Percentiles rank a stretch among this genome's conserved stretches.
These are phyloP conservation scores for Suncus etruscus DNA, from an alignment of 2,113 vertebrate species.

Conservation along the genomic window DNA sequence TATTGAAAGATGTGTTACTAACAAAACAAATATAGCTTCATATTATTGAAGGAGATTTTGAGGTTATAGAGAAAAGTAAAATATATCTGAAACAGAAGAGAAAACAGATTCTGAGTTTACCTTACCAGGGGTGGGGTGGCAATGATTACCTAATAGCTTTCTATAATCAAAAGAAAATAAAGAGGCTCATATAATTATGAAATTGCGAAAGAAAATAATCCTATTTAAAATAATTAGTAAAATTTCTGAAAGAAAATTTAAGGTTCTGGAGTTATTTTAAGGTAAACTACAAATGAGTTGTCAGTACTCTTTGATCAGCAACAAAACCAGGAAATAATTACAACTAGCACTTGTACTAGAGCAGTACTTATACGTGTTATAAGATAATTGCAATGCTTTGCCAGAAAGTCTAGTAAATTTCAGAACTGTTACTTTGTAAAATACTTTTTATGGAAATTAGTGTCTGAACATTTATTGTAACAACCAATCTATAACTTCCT, in stretches of 20 bases:
- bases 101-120: neutral
- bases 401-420: conserved; percentile 86
- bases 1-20: neutral
- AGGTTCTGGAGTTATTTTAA: conserved; percentile 50
- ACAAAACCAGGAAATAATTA: conserved; percentile 83
- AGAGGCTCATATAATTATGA: neutral
- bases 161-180: neutral
- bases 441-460: conserved; percentile 87
- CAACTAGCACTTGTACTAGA: conserved; percentile 83
- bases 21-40: neutral
- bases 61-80: neutral
- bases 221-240: conserved; percentile 19
- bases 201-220: conserved; percentile 18
- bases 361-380: conserved; percentile 80
- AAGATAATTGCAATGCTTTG: conserved; percentile 85
- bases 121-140: too few relatives aligned
- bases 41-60: neutral
- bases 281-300: conserved; percentile 70
- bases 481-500: conserved; percentile 67
- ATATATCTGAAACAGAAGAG: neutral
- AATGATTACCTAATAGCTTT: neutral
- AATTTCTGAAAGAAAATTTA: conserved; percentile 21
- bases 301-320: conserved; percentile 72
- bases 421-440: conserved; percentile 82
- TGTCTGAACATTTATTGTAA: conserved; percentile 82